phyloP scores from a whole-genome alignment of 2,797 vertebrate species.

The Hemitrygon akajei region DNA sequence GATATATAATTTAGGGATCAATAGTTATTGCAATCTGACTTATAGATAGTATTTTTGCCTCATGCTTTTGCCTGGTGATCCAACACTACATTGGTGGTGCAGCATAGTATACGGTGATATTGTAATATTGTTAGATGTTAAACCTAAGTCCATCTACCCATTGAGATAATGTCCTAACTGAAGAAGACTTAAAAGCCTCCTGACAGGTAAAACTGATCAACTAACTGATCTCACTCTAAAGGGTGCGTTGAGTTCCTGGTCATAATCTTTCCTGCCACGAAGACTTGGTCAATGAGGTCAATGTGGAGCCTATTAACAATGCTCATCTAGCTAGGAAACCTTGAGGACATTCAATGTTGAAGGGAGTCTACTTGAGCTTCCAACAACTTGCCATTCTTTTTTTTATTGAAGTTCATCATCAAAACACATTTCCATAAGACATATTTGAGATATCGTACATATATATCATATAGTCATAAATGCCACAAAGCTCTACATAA shows the following conservation, averaged over 20 bases:
- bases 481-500: no score
- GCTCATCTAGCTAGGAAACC: not conserved
- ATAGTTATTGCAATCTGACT: not conserved
- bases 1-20: not conserved
- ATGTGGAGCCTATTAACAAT: no score
- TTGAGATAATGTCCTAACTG: not conserved
- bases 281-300: not conserved
- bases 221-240: not conserved
- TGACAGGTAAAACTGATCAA: not conserved
- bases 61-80: not conserved
- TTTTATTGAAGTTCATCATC: no score
- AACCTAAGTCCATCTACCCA: not conserved
- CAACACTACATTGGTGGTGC: not conserved
- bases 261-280: not conserved
- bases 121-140: not conserved
- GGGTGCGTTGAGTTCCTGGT: not conserved
- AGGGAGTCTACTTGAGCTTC: not conserved
- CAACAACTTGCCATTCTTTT: no score
- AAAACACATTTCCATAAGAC: no score
- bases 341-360: not conserved
- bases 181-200: not conserved
- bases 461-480: no score
- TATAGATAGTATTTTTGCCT: not conserved
- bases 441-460: no score
- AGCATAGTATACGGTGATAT: not conserved